phyloP scores from a whole-genome alignment of 2,113 vertebrate species.

The Indri indri region DNA sequence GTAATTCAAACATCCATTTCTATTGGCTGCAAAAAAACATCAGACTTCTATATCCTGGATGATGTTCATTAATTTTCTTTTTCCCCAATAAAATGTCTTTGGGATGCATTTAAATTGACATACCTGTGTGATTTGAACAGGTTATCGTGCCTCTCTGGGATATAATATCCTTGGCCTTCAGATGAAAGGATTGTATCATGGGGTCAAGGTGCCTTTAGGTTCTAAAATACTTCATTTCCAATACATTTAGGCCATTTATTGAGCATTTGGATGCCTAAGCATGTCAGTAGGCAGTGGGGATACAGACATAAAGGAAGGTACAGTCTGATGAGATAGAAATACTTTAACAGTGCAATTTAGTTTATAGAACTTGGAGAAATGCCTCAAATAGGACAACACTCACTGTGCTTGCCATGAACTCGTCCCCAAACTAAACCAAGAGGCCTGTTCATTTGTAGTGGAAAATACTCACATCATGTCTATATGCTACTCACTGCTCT shows the following conservation, averaged over 20 bases:
- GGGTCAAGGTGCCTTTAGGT: neutral
- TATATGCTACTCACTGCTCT: fast-evolving
- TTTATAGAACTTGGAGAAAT: neutral
- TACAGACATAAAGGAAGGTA: neutral
- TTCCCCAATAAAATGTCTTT: neutral
- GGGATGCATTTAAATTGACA: neutral
- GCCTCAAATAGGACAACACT: neutral
- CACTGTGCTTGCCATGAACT: neutral
- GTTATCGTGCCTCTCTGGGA: neutral
- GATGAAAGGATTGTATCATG: neutral
- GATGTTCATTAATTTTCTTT: neutral
- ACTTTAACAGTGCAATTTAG: neutral
- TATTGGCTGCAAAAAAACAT: neutral
- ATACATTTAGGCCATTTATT: neutral
- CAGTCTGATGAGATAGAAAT: neutral
- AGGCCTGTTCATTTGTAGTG: neutral
- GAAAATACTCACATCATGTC: neutral
- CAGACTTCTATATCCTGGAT: neutral
- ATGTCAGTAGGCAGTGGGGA: neutral
- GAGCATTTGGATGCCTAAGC: neutral
- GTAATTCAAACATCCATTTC: neutral
- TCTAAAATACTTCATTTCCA: neutral
- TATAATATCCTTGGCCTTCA: neutral
- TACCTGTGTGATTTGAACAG: neutral
- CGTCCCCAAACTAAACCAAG: neutral